These are phyloP conservation scores for Lithophane semibrunnea DNA, from an alignment of 2,888 invertebrate genomes.

Conservation along the genomic window DNA sequence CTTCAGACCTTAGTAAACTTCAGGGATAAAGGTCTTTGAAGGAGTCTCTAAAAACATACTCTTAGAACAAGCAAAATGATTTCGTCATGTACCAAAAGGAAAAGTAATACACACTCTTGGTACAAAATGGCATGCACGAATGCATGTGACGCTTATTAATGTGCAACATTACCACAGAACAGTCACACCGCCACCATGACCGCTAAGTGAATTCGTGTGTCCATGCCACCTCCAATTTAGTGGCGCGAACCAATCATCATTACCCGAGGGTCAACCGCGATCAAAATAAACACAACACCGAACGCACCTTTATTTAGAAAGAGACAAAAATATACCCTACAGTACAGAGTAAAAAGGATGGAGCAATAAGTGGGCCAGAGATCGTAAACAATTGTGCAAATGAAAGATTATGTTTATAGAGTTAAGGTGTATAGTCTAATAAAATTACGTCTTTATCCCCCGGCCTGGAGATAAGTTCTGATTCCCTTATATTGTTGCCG, in stretches of 20 bases:
- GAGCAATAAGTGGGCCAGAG: constrained; percentile 70
- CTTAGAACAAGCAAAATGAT: neutral
- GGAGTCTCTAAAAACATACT: too few relatives aligned
- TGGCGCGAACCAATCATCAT: constrained; percentile 88
- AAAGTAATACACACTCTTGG: neutral
- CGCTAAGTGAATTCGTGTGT: constrained; percentile 89
- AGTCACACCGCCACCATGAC: constrained; percentile 72
- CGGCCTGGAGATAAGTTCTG: constrained; percentile 79
- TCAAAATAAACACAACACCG: constrained; percentile 72
- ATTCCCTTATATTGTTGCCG: constrained; percentile 71
- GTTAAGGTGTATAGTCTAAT: constrained; percentile 86
- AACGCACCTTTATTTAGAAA: constrained; percentile 78
- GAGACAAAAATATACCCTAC: constrained; percentile 64
- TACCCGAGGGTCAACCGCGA: constrained; percentile 75
- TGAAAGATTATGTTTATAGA: constrained; percentile 90
- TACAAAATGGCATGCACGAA: constrained; percentile 39
- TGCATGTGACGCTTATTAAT: constrained; percentile 68
- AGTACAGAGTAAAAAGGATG: constrained; percentile 65
- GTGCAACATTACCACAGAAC: constrained; percentile 66
- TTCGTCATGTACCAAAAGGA: neutral
- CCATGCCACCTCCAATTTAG: constrained; percentile 85
- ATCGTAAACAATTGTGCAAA: constrained; percentile 87
- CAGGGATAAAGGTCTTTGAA: neutral
- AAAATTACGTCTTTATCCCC: constrained; percentile 85
- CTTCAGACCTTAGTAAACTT: neutral